Conservation (phyloP, 2,888 invertebrate genomes). For the Malthinus seriepunctatus region DNA sequence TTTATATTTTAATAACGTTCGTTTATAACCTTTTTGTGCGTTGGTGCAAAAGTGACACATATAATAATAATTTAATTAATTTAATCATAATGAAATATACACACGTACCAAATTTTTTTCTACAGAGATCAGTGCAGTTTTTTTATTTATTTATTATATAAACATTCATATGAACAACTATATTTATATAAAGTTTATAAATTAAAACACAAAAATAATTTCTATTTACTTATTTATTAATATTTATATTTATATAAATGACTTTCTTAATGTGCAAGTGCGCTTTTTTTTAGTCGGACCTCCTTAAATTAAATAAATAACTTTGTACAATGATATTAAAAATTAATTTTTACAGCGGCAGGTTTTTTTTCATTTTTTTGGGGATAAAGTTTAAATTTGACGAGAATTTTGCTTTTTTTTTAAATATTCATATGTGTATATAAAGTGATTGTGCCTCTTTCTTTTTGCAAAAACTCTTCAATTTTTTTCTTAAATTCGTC, state of each 20-base stretch:
- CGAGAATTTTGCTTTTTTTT: too few species aligned
- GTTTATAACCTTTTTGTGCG: slow-evolving; percentile 42
- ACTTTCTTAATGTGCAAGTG: slow-evolving; percentile 40
- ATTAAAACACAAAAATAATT: slow-evolving; percentile 49
- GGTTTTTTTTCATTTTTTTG: not conserved
- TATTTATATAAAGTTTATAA: slow-evolving; percentile 43
- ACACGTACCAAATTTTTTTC: slow-evolving; percentile 44
- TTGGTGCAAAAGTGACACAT: slow-evolving; percentile 50
- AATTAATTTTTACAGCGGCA: slow-evolving; percentile 3
- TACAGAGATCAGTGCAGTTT: slow-evolving; percentile 48
- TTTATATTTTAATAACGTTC: not conserved
- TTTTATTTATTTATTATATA: slow-evolving; percentile 36
- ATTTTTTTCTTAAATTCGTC: not conserved
- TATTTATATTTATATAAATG: slow-evolving; percentile 42
- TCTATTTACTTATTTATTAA: slow-evolving; percentile 36
- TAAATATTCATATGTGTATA: not conserved
- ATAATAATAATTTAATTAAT: slow-evolving; percentile 18
- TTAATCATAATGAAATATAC: slow-evolving; percentile 42
- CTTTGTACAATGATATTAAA: slow-evolving; percentile 7
- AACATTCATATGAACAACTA: slow-evolving; percentile 49
- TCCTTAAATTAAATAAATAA: slow-evolving; percentile 41
- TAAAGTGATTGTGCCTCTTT: slow-evolving; percentile 50
- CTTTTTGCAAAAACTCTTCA: slow-evolving; percentile 20
- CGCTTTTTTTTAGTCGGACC: slow-evolving; percentile 39
- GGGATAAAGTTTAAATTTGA: too few species aligned